Conservation (phyloP, 1,140 invertebrate genomes). For the Dendrolimus kikuchii region DNA sequence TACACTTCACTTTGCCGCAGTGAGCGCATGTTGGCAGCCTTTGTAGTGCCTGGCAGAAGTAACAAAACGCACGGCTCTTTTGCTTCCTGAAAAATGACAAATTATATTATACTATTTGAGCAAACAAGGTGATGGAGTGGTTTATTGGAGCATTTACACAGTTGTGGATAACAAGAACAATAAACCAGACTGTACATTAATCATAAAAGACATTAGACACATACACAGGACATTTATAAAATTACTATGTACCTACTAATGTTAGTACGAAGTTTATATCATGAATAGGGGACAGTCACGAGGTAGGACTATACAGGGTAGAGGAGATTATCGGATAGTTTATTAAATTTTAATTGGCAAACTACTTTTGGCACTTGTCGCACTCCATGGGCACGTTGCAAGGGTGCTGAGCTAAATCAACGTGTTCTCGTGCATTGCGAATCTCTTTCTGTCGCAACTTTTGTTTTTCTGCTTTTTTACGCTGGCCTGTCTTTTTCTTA, state of each 20-base stretch:
- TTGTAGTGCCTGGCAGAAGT: slow-evolving; percentile 92
- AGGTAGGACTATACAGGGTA: too few relatives aligned
- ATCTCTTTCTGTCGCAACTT: slow-evolving; percentile 94
- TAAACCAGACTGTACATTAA: too few relatives aligned
- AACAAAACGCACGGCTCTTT: slow-evolving; percentile 96
- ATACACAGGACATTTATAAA: too few relatives aligned
- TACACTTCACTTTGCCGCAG: slow-evolving; percentile 95
- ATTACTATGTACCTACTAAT: too few relatives aligned
- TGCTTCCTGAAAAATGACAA: slow-evolving; percentile 81
- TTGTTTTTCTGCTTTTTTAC: slow-evolving; percentile 98
- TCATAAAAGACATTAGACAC: too few relatives aligned
- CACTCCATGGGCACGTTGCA: slow-evolving; percentile 93
- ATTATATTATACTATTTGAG: not conserved
- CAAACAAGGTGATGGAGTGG: not conserved
- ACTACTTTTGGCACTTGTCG: slow-evolving; percentile 78
- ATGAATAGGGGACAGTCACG: too few relatives aligned
- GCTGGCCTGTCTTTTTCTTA: slow-evolving; percentile 96
- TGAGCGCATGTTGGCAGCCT: slow-evolving; percentile 92
- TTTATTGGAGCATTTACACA: too few relatives aligned
- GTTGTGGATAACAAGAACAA: too few relatives aligned
- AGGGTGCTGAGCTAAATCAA: slow-evolving; percentile 86
- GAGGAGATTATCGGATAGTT: too few relatives aligned
- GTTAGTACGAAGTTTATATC: too few relatives aligned
- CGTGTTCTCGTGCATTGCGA: slow-evolving; percentile 82
- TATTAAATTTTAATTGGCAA: too few relatives aligned